Conservation (phyloP, 2,797 vertebrate species). For the Platalea minor region DNA sequence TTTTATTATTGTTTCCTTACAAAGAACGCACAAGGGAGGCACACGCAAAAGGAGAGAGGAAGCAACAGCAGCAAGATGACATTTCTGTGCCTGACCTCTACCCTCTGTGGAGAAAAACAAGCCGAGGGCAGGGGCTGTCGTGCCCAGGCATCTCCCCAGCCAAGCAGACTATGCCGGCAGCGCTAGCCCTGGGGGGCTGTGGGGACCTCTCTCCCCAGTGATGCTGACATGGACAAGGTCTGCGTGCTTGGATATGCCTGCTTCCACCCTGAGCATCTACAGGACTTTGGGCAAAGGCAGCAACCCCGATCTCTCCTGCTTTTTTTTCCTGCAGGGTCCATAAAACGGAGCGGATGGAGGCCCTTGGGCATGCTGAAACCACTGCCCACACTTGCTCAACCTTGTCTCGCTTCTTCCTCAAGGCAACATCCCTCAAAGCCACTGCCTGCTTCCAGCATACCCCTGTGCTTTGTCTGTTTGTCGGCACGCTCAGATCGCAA, state of each 20-base stretch:
- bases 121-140: not conserved
- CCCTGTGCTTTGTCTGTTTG: not conserved
- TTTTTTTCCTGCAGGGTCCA: not conserved
- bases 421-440: not conserved
- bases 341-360: not conserved
- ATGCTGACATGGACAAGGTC: not conserved
- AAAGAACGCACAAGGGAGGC: not conserved
- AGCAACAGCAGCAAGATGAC: not conserved
- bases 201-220: not conserved
- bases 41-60: constrained; percentile 3
- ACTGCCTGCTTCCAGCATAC: rapidly evolving
- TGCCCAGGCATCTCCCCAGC: not conserved
- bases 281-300: not conserved
- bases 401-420: not conserved
- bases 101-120: not conserved
- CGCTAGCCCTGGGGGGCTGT: rapidly evolving
- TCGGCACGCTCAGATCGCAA: rapidly evolving
- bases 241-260: not conserved
- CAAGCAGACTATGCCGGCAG: not conserved
- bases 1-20: not conserved
- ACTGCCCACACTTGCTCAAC: not conserved
- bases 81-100: not conserved
- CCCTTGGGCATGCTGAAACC: not conserved
- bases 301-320: rapidly evolving
- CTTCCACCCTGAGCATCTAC: not conserved